Conservation (phyloP, 2,113 vertebrate species). For the Pedionomus torquatus region DNA sequence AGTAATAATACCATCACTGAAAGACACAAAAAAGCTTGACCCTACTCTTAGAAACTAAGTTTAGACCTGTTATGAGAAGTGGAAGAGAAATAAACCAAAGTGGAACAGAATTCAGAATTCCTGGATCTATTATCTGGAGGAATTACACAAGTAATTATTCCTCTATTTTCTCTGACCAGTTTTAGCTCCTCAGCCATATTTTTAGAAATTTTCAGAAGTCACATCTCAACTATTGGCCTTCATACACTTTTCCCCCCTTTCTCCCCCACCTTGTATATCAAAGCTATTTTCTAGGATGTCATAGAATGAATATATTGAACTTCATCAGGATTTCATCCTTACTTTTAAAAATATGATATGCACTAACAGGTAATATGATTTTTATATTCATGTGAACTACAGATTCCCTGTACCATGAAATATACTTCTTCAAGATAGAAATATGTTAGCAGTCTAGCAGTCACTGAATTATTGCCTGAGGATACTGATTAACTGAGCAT, state of each 20-base stretch:
- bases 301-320: background rate
- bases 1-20: background rate
- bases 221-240: background rate
- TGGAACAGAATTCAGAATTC: background rate
- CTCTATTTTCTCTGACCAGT: background rate
- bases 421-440: background rate
- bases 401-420: background rate
- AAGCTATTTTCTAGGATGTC: background rate
- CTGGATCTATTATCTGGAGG: background rate
- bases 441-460: background rate
- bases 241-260: accelerated
- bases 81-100: background rate
- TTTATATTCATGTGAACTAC: background rate
- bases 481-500: background rate
- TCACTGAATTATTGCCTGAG: background rate
- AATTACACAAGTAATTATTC: background rate
- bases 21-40: background rate
- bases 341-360: background rate
- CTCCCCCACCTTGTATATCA: accelerated
- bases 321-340: background rate
- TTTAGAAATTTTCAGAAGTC: background rate
- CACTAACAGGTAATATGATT: background rate
- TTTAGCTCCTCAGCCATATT: background rate
- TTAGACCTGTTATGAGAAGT: background rate
- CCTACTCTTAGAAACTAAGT: background rate